phyloP scores from a whole-genome alignment of 2,797 vertebrate genomes.

The Anguilla obscura region DNA sequence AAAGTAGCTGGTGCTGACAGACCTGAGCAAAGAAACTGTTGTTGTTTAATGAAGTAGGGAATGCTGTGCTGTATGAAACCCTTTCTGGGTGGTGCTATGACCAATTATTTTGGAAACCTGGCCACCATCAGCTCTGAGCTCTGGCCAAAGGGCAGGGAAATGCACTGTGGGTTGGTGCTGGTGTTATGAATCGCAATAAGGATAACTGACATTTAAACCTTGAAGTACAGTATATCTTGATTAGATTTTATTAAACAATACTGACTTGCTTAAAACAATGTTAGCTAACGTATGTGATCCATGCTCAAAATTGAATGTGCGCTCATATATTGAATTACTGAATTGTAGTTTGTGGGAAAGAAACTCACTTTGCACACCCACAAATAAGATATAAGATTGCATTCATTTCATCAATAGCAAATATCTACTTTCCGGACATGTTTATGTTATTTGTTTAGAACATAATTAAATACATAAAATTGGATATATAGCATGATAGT shows the following conservation, averaged over 20 bases:
- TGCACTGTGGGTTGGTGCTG: no score
- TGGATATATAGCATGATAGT: neutral
- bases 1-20: no score
- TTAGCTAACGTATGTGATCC: neutral
- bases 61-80: neutral
- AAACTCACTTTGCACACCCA: neutral
- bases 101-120: neutral
- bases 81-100: neutral
- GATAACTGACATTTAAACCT: no score
- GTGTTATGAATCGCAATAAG: no score
- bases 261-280: no score
- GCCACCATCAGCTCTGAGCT: no score
- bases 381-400: neutral
- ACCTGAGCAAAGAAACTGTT: neutral
- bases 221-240: no score
- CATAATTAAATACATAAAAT: neutral
- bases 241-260: no score
- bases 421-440: neutral
- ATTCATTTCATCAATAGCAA: neutral
- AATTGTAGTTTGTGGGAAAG: neutral
- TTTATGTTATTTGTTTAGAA: neutral
- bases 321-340: neutral
- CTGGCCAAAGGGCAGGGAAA: no score
- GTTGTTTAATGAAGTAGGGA: neutral
- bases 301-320: neutral